Percentiles rank a stretch among this genome's conserved stretches.
Conservation (phyloP, 2,797 vertebrate genomes). For the Scolopax rusticola region DNA sequence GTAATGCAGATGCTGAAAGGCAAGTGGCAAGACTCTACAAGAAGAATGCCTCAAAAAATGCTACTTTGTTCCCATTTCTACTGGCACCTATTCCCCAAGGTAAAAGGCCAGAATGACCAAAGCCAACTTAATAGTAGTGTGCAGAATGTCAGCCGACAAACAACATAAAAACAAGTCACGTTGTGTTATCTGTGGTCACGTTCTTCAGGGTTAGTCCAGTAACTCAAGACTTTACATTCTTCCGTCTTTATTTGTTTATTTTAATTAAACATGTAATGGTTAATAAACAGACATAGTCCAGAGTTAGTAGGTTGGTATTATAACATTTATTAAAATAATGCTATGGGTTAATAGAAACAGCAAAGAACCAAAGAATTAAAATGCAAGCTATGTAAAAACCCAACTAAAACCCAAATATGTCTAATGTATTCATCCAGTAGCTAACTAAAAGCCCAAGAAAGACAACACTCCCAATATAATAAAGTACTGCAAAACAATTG, state of each 20-base stretch:
- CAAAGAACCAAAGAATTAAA: slow-evolving; percentile 90
- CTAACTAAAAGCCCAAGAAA: slow-evolving; percentile 87
- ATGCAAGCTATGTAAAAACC: slow-evolving; percentile 89
- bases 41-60: slow-evolving; percentile 63
- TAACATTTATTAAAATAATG: slow-evolving; percentile 94
- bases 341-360: slow-evolving; percentile 90
- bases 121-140: slow-evolving; percentile 77
- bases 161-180: slow-evolving; percentile 81
- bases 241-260: slow-evolving; percentile 78
- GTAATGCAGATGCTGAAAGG: slow-evolving; percentile 80
- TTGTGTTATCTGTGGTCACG: slow-evolving; percentile 82
- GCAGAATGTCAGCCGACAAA: slow-evolving; percentile 81
- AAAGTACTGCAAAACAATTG: slow-evolving; percentile 90
- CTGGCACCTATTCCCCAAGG: slow-evolving; percentile 56
- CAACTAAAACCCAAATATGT: slow-evolving; percentile 86
- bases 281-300: slow-evolving; percentile 88
- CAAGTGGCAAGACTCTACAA: slow-evolving; percentile 75
- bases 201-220: slow-evolving; percentile 84
- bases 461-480: slow-evolving; percentile 86
- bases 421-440: slow-evolving; percentile 86
- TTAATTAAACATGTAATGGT: slow-evolving; percentile 84
- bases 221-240: slow-evolving; percentile 82
- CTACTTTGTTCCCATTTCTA: slow-evolving; percentile 76
- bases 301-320: slow-evolving; percentile 89
- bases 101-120: slow-evolving; percentile 73